Evolutionary conservation across 2,888 invertebrate species (phyloP).

Genomic region (Chrysina gloriosa): DNA sequence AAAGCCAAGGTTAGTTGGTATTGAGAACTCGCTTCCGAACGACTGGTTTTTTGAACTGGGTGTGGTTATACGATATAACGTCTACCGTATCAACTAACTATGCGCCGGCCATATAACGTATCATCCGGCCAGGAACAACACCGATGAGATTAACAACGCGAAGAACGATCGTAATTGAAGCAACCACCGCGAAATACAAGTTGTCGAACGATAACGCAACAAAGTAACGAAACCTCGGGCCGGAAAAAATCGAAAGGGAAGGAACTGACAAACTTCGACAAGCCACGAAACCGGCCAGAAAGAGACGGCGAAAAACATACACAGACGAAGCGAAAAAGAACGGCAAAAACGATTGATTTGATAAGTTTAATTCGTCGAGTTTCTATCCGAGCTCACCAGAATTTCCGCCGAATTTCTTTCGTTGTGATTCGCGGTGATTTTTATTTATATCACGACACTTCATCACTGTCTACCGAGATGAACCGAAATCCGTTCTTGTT

Average conservation of each 20-base stretch:
- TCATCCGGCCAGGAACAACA: not conserved
- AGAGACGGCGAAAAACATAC: not conserved
- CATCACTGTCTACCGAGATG: slow-evolving; percentile 6
- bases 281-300: not conserved
- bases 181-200: not conserved
- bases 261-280: not conserved
- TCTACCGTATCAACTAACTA: not conserved
- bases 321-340: not conserved
- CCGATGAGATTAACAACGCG: not conserved
- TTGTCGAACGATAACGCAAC: not conserved
- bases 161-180: not conserved
- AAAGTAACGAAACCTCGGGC: not conserved
- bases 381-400: slow-evolving; percentile 5
- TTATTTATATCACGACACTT: slow-evolving; percentile 30
- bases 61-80: slow-evolving; percentile 17
- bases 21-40: slow-evolving; percentile 18
- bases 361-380: slow-evolving; percentile 27
- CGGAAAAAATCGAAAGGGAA: not conserved
- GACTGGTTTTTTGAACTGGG: slow-evolving; percentile 25
- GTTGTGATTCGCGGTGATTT: slow-evolving; percentile 20
- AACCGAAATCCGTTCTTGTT: slow-evolving; percentile 5
- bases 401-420: slow-evolving; percentile 16
- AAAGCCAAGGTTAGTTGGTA: slow-evolving; percentile 2
- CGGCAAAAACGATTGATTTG: slow-evolving; percentile 31
- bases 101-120: not conserved